Evolutionary conservation across 2,797 vertebrate genomes (phyloP).

Genomic region (Myotis vivesi): DNA sequence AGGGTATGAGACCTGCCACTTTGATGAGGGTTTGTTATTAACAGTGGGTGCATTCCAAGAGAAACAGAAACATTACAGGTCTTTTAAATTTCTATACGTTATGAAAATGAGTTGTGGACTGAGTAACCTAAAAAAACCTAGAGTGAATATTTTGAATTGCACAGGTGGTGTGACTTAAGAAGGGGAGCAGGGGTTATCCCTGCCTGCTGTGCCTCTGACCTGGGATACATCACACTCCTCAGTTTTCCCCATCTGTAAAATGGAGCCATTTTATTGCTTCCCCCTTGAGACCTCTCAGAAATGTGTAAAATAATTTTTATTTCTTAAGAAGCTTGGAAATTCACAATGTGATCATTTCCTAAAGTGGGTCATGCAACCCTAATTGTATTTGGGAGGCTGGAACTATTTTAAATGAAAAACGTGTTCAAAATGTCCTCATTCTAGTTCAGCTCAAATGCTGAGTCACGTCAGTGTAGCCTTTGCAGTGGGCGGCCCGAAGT

Average conservation of each 20-base stretch:
- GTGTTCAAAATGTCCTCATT: background rate
- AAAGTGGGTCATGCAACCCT: background rate
- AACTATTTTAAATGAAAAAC: background rate
- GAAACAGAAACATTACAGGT: background rate
- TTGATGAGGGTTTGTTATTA: background rate
- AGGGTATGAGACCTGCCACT: background rate
- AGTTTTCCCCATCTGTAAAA: background rate
- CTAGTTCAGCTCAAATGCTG: background rate
- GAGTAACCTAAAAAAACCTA: background rate
- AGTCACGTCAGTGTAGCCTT: accelerated
- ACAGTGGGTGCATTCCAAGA: background rate
- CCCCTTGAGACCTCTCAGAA: background rate
- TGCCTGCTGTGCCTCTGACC: background rate
- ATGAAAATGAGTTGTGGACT: background rate
- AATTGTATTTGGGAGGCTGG: background rate
- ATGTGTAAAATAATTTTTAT: constrained; percentile 11
- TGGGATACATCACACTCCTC: background rate
- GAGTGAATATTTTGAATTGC: background rate
- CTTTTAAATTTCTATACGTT: background rate
- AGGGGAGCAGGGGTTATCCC: background rate
- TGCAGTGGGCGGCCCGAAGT: accelerated
- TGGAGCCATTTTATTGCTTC: background rate
- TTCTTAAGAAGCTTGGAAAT: constrained; percentile 44
- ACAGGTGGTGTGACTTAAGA: background rate
- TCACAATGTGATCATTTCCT: background rate